Evolutionary conservation across 1,140 invertebrate species (phyloP).

Genomic region (Anastatus disparis): DNA sequence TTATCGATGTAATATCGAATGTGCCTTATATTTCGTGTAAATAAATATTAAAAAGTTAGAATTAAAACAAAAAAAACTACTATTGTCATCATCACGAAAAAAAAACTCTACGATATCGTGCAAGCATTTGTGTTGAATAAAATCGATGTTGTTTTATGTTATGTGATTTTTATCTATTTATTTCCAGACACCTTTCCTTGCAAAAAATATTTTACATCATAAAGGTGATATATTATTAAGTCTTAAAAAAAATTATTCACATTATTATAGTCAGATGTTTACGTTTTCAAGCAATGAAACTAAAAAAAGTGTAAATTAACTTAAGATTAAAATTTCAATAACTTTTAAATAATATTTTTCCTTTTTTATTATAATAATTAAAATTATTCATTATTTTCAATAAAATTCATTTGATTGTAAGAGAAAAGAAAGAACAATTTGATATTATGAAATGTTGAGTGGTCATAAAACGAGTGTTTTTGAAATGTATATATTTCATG

Average conservation of each 20-base stretch:
- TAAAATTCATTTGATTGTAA: too few species aligned
- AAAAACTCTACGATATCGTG: conserved; percentile 57
- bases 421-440: too few species aligned
- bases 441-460: too few species aligned
- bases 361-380: too few species aligned
- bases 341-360: too few species aligned
- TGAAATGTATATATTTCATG: neutral
- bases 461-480: neutral
- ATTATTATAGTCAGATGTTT: too few species aligned
- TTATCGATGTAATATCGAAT: conserved; percentile 63
- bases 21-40: conserved; percentile 65
- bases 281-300: too few species aligned
- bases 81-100: conserved; percentile 58
- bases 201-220: neutral
- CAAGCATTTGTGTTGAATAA: conserved; percentile 64
- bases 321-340: too few species aligned
- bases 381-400: too few species aligned
- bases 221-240: neutral
- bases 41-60: conserved; percentile 51
- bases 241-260: too few species aligned
- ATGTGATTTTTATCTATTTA: conserved; percentile 30
- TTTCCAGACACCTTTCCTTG: conserved; percentile 6
- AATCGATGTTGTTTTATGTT: conserved; percentile 66
- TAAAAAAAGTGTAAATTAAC: too few species aligned
- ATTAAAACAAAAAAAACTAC: conserved; percentile 51